Conservation (phyloP, 2,113 vertebrate species). For the Sylvia atricapilla region DNA sequence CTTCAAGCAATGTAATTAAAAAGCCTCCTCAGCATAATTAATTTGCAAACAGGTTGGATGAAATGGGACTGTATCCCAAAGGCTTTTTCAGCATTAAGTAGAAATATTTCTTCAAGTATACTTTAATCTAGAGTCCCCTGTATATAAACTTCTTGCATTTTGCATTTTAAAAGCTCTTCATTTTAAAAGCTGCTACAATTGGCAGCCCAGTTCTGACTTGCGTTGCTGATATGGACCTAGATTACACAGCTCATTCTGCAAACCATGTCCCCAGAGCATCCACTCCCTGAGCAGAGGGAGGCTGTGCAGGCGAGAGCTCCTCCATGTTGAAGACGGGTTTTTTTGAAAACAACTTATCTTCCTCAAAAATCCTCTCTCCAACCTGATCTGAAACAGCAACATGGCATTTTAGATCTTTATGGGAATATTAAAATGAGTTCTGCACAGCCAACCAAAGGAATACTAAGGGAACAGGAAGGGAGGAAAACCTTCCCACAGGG, state of each 20-base stretch:
- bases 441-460: not conserved
- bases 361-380: not conserved
- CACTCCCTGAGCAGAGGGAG: not conserved
- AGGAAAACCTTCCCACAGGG: not conserved
- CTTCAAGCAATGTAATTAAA: constrained; percentile 63
- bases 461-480: not conserved
- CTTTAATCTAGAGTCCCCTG: not conserved
- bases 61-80: constrained; percentile 48
- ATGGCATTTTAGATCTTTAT: not conserved
- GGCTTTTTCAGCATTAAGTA: constrained; percentile 36
- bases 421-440: not conserved
- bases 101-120: not conserved
- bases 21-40: constrained; percentile 53
- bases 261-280: not conserved
- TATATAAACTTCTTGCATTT: not conserved
- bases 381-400: not conserved
- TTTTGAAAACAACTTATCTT: not conserved
- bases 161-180: not conserved
- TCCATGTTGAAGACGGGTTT: not conserved
- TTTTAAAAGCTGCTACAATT: not conserved
- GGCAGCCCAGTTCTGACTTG: not conserved
- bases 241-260: not conserved
- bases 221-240: not conserved
- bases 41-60: constrained; percentile 41
- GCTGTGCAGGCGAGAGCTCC: not conserved